Conservation (phyloP, 2,113 vertebrate species). For the Seriola rivoliana region DNA sequence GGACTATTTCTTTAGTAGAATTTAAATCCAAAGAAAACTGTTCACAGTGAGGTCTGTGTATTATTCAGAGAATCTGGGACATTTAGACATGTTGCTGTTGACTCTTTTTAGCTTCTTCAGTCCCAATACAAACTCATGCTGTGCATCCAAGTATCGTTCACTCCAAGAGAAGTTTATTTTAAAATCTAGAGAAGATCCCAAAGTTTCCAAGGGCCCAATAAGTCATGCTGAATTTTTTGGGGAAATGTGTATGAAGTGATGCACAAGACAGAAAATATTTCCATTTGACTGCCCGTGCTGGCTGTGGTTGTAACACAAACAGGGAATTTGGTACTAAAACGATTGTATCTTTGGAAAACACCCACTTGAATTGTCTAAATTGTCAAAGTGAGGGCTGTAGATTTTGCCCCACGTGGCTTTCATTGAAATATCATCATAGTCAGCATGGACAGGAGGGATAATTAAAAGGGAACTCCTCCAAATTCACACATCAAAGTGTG, state of each 20-base stretch:
- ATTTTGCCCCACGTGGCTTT: neutral
- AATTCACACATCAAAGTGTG: neutral
- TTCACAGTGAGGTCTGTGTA: conserved; percentile 25
- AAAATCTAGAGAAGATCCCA: neutral
- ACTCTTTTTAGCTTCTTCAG: conserved; percentile 18
- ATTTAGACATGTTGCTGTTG: conserved; percentile 8
- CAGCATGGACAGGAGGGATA: neutral
- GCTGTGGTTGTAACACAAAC: neutral
- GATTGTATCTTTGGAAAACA: neutral
- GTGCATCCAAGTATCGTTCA: conserved; percentile 26
- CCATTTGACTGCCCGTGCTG: neutral
- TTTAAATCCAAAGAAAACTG: conserved; percentile 56
- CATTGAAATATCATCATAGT: neutral
- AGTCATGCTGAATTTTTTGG: neutral
- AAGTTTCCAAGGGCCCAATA: conserved; percentile 10
- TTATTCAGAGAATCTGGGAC: conserved; percentile 15
- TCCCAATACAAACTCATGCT: conserved; percentile 2
- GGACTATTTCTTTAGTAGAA: conserved; percentile 46
- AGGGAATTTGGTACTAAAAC: neutral
- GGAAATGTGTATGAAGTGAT: conserved; percentile 9
- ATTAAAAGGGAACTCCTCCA: neutral
- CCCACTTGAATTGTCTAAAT: neutral
- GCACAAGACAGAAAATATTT: conserved; percentile 4
- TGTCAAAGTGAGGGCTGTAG: neutral
- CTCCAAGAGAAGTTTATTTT: conserved; percentile 7